Conservation (phyloP, 2,113 vertebrate species). For the Stigmatopora nigra region DNA sequence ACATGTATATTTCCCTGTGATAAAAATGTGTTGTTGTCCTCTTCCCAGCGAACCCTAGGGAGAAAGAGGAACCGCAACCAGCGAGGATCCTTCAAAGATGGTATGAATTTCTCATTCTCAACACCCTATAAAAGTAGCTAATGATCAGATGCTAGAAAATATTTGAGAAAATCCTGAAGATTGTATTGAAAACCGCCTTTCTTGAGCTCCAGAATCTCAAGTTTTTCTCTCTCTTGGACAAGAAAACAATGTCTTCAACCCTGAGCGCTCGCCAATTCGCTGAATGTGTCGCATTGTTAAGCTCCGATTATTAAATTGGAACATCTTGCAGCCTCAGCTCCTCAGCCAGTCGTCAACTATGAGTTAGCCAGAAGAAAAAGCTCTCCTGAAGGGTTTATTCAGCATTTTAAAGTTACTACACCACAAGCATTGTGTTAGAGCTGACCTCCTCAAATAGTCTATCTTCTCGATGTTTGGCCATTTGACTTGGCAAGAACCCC, state of each 20-base stretch:
- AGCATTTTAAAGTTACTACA: not conserved
- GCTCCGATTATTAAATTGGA: conserved; percentile 3
- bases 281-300: conserved; percentile 8
- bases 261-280: conserved; percentile 4
- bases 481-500: not conserved
- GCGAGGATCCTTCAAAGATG: conserved; percentile 90
- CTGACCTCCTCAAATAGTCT: not conserved
- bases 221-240: not conserved
- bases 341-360: not conserved
- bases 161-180: not conserved
- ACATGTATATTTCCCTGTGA: not conserved
- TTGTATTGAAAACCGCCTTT: not conserved
- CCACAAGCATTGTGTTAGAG: not conserved
- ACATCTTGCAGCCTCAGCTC: not conserved
- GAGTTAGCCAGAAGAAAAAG: not conserved
- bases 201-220: not conserved
- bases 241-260: conserved; percentile 1
- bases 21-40: conserved; percentile 27
- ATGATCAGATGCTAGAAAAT: conserved; percentile 5
- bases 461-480: not conserved
- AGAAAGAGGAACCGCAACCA: conserved; percentile 76
- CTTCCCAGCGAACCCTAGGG: conserved; percentile 72
- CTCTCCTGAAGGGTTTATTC: not conserved
- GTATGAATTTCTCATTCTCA: conserved; percentile 66
- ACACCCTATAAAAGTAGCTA: conserved; percentile 18